Percentiles rank a stretch among this genome's conserved stretches.
These are phyloP conservation scores for Scarus forsteni DNA, from an alignment of 2,797 vertebrate genomes.

Conservation along the genomic window DNA sequence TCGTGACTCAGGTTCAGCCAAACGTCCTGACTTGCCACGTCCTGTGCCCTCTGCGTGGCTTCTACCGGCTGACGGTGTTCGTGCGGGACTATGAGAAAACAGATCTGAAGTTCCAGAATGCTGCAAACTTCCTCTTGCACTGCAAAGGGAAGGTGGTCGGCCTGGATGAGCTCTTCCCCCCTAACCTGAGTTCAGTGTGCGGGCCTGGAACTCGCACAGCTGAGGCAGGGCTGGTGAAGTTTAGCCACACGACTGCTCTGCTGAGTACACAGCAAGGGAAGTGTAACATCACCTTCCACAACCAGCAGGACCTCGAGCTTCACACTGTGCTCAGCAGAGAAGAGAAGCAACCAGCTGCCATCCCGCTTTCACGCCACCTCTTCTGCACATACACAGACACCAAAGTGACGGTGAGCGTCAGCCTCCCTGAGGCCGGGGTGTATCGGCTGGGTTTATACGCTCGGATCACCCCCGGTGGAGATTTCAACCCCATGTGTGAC, in stretches of 20 bases:
- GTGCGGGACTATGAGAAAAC: constrained; percentile 80
- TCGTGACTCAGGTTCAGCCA: constrained; percentile 83
- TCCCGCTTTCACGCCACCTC: constrained; percentile 79
- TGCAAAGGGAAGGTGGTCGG: constrained; percentile 71
- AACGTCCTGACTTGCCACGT: constrained; percentile 79
- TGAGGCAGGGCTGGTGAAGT: constrained; percentile 79
- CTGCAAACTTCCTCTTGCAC: constrained; percentile 83
- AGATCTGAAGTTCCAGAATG: constrained; percentile 79
- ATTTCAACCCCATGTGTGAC: constrained; percentile 84
- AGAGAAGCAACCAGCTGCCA: constrained; percentile 16
- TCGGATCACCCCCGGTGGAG: constrained; percentile 57
- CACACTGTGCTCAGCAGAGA: constrained; percentile 72
- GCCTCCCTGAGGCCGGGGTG: constrained; percentile 73
- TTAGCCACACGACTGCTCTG: constrained; percentile 80
- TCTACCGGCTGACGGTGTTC: constrained; percentile 85
- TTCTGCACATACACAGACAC: constrained; percentile 84
- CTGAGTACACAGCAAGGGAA: constrained; percentile 84
- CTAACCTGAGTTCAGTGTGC: constrained; percentile 77
- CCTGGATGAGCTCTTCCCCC: constrained; percentile 81
- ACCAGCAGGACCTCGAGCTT: constrained; percentile 64
- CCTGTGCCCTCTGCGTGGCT: constrained; percentile 81
- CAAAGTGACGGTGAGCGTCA: constrained; percentile 84
- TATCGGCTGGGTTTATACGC: constrained; percentile 85
- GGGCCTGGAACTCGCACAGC: constrained; percentile 82
- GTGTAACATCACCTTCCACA: constrained; percentile 87